Base-by-base conservation (phyloP, 2,797 vertebrate species). In the Scolopax rusticola region DNA sequence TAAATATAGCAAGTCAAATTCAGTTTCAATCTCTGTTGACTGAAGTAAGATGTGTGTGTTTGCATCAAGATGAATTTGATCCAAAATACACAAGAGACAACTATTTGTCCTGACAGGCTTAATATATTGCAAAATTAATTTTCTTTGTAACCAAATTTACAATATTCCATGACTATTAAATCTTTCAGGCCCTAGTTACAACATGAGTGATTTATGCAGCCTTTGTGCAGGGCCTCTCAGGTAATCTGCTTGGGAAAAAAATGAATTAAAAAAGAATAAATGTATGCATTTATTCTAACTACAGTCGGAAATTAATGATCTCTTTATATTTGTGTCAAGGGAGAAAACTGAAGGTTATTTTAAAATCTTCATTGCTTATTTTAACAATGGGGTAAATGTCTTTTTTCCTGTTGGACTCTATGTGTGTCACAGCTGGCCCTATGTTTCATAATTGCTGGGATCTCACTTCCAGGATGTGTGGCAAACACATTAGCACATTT, bases 121-220 rank as follows among this genome's bases (percentile, higher is more conserved):
- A 92, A 36, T 74, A 77, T 57, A 38, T 74, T 77, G 45, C 17
- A 85, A 89, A 94, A 93, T 75, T 85, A 87, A 87, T 87, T 91
- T 87, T 84, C 50, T 90, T 41, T 91, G 28, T 61, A 87, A 64
- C 38, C 20, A 91, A 74, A 85, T 68, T 43, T 24, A 40, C 41
- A 87, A 4, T 33, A 38, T 60, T 91, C 19, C 76, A 43, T 43
- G 41, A 43, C 41, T 36, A 94, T 83, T 87, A 90, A 83, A 57
- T 70, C 50, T 93, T 87, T 61, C 40, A 83, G 75, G 51, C n/a
- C 40, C 28, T 51, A 84, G 51, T 30, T 77, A 74, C 40, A 81
- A 50, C 9, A 83, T n/a, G 23, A 84, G 89, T 83, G 25, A 84
- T 90, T 89, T 79, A 87, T 20, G 18, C 14, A 70, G 47, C 33